Evolutionary conservation across 2,113 vertebrate species (phyloP).

Genomic region (Genyomyrus donnyi): DNA sequence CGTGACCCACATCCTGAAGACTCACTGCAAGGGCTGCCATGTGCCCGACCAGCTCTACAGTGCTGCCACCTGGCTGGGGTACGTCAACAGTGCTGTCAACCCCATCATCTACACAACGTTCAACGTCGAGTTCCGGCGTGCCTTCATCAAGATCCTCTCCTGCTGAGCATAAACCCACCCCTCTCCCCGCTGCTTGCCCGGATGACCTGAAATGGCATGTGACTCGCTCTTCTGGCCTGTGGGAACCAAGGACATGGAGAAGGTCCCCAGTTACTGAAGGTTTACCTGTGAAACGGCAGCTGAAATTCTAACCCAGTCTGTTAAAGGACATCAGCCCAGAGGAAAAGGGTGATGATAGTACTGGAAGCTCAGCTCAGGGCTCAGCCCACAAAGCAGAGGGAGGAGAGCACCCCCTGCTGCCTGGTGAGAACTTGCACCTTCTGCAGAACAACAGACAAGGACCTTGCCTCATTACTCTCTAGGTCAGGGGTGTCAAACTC

Average conservation of each 20-base stretch:
- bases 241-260: neutral
- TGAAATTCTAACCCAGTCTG: neutral
- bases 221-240: neutral
- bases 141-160: constrained; percentile 66
- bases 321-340: neutral
- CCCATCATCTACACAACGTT: constrained; percentile 69
- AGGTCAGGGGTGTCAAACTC: neutral
- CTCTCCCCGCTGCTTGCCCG: neutral
- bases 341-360: neutral
- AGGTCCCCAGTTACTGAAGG: neutral
- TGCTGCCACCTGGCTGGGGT: constrained; percentile 27
- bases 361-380: neutral
- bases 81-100: constrained; percentile 33
- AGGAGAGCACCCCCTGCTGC: neutral
- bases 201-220: neutral
- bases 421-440: neutral
- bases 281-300: neutral
- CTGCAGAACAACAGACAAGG: neutral
- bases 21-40: constrained; percentile 61
- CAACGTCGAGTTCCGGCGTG: constrained; percentile 66
- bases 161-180: constrained; percentile 44
- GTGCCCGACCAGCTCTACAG: constrained; percentile 62
- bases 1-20: constrained; percentile 64
- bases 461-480: neutral
- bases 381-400: neutral